phyloP scores from a whole-genome alignment of 1,140 invertebrate species.

The Sycobia sp. region DNA sequence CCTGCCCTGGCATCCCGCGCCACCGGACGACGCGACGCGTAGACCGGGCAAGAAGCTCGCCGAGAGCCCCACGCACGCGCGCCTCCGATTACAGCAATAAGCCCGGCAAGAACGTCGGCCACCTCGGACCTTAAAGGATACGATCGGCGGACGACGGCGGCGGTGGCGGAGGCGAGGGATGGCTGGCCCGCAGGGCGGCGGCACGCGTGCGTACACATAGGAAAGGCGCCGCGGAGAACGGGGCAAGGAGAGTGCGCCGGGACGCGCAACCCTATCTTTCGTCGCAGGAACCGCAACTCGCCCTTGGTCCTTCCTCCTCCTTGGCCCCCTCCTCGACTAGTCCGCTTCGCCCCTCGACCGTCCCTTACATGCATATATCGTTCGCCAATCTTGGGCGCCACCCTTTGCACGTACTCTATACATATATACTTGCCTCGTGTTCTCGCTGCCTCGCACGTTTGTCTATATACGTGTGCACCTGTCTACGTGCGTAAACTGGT shows the following conservation, averaged over 20 bases:
- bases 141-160: too few relatives aligned
- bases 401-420: constrained; percentile 46
- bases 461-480: too few relatives aligned
- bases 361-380: constrained; percentile 23
- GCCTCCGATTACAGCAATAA: constrained; percentile 3
- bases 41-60: background rate
- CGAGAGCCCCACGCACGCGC: background rate
- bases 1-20: background rate
- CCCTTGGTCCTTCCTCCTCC: constrained; percentile 40
- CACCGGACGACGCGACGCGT: background rate
- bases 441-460: too few relatives aligned
- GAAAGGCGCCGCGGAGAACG: constrained; percentile 46
- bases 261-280: constrained; percentile 56
- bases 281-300: constrained; percentile 60
- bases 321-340: constrained; percentile 40
- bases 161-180: too few relatives aligned
- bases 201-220: constrained; percentile 40
- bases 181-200: too few relatives aligned
- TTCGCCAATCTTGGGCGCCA: constrained; percentile 34
- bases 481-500: too few relatives aligned
- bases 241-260: constrained; percentile 46
- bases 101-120: background rate
- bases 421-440: constrained; percentile 46
- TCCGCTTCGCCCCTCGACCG: too few relatives aligned
- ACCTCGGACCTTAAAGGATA: too few relatives aligned